Evolutionary conservation across 2,113 vertebrate genomes (phyloP).

Genomic region (Hydropotes inermis): DNA sequence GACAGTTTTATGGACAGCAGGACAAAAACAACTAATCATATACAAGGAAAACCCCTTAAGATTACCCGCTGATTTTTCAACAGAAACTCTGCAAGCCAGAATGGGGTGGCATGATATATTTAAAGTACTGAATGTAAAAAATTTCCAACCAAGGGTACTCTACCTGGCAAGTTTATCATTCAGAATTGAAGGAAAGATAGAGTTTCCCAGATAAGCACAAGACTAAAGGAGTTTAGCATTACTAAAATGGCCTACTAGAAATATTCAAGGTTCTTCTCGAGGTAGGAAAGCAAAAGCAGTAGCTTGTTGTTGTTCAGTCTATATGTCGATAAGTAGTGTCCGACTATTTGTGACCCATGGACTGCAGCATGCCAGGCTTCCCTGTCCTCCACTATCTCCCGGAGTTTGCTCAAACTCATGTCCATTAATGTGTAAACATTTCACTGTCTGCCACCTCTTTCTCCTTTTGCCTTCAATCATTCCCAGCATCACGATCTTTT

Average conservation of each 20-base stretch:
- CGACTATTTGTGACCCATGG: background rate
- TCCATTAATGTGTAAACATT: background rate
- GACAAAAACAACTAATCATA: background rate
- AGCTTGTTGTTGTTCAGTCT: background rate
- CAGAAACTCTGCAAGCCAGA: background rate
- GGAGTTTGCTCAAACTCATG: background rate
- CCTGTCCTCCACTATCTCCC: background rate
- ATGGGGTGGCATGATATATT: background rate
- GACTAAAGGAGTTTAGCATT: background rate
- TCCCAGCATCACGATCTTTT: background rate
- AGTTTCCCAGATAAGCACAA: background rate
- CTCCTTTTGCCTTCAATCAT: background rate
- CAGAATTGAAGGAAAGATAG: background rate
- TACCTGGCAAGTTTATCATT: background rate
- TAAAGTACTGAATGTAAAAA: background rate
- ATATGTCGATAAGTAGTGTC: background rate
- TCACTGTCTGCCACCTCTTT: background rate
- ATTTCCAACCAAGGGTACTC: background rate
- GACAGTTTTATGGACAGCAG: background rate
- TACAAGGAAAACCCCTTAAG: background rate
- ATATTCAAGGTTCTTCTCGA: background rate
- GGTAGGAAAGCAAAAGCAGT: background rate
- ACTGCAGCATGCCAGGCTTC: background rate
- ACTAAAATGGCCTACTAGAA: background rate
- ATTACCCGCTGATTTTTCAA: background rate